Evolutionary conservation across 2,113 vertebrate genomes (phyloP), one percentile per base, ranked within the genome.

Genomic region (Peromyscus leucopus): DNA sequence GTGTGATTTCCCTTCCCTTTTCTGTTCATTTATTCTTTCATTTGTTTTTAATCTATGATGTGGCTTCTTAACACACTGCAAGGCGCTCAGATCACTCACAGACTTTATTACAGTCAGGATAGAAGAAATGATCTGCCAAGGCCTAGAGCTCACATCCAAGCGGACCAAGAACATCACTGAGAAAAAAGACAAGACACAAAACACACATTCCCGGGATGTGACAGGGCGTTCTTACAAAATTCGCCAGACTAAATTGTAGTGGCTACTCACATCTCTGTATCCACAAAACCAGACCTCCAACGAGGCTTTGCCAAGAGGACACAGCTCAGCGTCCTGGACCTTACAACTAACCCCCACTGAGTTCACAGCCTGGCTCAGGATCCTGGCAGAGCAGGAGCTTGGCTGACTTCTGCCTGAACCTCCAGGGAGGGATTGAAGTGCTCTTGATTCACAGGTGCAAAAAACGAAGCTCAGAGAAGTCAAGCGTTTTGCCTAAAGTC

Each of bases 181-280:
- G 86, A 93, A 94, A 84, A 65, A 85, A 84, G 13, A 51, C 74
- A 67, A 93, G 92, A 89, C 48, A 36, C 94, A 36, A 94, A 82
- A 83, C 94, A n/a, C 67, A 57, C 90, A 96, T 95, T 97, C 97
- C 57, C 8, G 80, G 80, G 28, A 78, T 51, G 75, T 86, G 93
- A 92, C 59, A 33, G 42, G 59, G 31, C 78, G 6, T 74, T 78
- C 96, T 74, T 61, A 28, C 26, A 36, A 89, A 91, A 91, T 46
- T 83, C 21, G 6, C 76, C 89, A 97, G 96, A 97, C 95, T 95
- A 89, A 97, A 96, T 94, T 95, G 10, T 76, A 76, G 90, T 61
- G 39, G 75, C 78, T 16, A 19, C 71, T n/a, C 87, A 46, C 36
- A 15, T 80, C 67, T 92, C 90, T 89, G 46, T 48, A 3, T 57